These are phyloP conservation scores for Semaprochilodus insignis DNA, from an alignment of 2,797 vertebrate genomes.

Conservation along the genomic window DNA sequence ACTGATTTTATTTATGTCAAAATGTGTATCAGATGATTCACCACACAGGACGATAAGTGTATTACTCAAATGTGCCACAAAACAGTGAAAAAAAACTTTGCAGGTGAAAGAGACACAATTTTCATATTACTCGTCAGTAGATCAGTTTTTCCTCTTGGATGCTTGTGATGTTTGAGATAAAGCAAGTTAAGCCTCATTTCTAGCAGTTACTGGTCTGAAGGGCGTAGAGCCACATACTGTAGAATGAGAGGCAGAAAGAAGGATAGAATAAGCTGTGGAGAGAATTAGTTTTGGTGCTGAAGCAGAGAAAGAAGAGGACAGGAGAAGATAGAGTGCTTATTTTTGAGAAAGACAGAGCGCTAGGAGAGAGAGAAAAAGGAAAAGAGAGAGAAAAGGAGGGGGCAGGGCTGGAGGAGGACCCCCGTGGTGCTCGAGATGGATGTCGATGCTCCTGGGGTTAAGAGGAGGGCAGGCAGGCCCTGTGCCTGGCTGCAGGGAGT, in stretches of 20 bases:
- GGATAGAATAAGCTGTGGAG: background rate
- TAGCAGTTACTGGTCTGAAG: background rate
- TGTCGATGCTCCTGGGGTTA: constrained; percentile 78
- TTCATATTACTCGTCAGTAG: background rate
- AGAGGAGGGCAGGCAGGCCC: constrained; percentile 75
- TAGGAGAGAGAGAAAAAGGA: constrained; percentile 43
- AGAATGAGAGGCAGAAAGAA: background rate
- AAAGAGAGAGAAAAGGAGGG: constrained; percentile 55
- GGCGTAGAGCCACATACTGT: background rate
- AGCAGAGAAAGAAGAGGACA: constrained; percentile 47
- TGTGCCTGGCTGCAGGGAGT: constrained; percentile 66
- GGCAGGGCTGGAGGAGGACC: constrained; percentile 60
- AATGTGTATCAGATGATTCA: background rate
- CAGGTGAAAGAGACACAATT: background rate
- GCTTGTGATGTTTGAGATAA: constrained; percentile 17
- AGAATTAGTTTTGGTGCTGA: constrained; percentile 27
- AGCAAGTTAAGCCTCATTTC: constrained; percentile 30
- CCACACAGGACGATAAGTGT: no score
- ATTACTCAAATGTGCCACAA: background rate
- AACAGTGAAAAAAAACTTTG: no score
- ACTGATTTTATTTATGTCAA: background rate
- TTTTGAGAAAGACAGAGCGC: constrained; percentile 39
- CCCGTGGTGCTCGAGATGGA: constrained; percentile 76
- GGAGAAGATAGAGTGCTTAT: constrained; percentile 29
- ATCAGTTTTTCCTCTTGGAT: background rate